These are phyloP conservation scores for Psylliodes chrysocephalus DNA, from an alignment of 2,888 invertebrate species.

Conservation along the genomic window DNA sequence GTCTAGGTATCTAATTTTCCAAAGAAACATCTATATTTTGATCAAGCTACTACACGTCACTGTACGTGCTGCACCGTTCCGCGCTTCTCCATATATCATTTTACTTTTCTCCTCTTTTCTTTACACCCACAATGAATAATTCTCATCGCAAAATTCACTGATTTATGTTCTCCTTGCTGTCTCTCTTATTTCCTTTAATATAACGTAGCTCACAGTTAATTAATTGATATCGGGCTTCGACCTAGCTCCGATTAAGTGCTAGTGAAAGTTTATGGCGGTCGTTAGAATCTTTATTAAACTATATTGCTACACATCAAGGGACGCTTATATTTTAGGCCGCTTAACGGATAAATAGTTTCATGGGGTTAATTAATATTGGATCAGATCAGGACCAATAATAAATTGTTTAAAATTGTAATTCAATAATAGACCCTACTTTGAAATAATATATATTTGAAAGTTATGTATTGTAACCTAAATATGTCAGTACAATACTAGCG, in stretches of 20 bases:
- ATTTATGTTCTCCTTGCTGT: conserved; percentile 14
- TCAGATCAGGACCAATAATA: no score
- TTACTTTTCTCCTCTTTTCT: conserved; percentile 1
- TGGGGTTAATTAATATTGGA: no score
- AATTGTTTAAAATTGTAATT: neutral
- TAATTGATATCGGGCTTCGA: conserved; percentile 36
- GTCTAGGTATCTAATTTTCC: no score
- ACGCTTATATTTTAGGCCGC: neutral
- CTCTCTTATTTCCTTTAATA: conserved; percentile 15
- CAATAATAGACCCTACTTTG: no score
- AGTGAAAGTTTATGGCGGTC: conserved; percentile 34
- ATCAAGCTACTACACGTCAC: neutral
- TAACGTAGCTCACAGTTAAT: conserved; percentile 30
- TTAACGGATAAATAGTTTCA: neutral
- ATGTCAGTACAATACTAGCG: no score
- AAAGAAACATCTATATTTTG: no score
- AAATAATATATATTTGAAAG: no score
- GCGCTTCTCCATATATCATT: conserved; percentile 16
- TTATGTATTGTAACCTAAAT: no score
- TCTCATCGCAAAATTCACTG: conserved; percentile 13
- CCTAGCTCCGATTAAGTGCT: conserved; percentile 32
- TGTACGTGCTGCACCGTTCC: neutral
- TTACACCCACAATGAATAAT: conserved; percentile 19
- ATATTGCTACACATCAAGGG: neutral
- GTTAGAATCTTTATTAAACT: conserved; percentile 37